These are phyloP conservation scores for Epizoanthus scotinus DNA, from an alignment of 92 coral and sea anemone genomes.

Conservation along the genomic window DNA sequence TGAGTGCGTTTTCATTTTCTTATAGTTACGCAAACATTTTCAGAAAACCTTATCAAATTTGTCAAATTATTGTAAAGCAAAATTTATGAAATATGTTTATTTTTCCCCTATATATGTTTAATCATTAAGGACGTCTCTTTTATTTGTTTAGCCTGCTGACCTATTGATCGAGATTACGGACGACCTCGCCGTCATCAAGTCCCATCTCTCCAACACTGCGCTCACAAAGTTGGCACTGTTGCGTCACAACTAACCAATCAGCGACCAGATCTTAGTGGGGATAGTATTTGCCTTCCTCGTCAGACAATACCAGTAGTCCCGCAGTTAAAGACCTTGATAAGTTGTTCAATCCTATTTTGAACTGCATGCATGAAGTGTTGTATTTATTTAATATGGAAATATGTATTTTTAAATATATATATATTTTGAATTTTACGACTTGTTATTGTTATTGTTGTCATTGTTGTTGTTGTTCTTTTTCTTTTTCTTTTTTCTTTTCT, in stretches of 20 bases:
- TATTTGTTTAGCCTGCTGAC: conserved; percentile 3
- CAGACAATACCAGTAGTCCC: conserved; percentile 28
- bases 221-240: conserved; percentile 19
- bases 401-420: too few relatives aligned
- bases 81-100: too few relatives aligned
- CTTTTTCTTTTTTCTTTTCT: too few relatives aligned
- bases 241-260: conserved; percentile 31
- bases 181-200: conserved; percentile 5
- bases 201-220: conserved; percentile 21
- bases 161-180: conserved; percentile 17
- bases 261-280: conserved; percentile 30
- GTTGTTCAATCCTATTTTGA: not conserved
- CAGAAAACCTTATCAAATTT: too few relatives aligned
- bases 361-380: too few relatives aligned
- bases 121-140: not conserved
- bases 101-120: not conserved
- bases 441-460: too few relatives aligned
- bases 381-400: too few relatives aligned
- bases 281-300: conserved; percentile 26
- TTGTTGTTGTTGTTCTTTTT: too few relatives aligned
- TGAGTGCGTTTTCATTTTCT: too few relatives aligned
- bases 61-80: not conserved
- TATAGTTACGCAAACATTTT: too few relatives aligned
- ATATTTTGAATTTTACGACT: too few relatives aligned
- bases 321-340: not conserved